Evolutionary conservation across 2,113 vertebrate species (phyloP), one percentile per base, ranked within the genome.

Genomic region (Gasterosteus aculeatus): DNA sequence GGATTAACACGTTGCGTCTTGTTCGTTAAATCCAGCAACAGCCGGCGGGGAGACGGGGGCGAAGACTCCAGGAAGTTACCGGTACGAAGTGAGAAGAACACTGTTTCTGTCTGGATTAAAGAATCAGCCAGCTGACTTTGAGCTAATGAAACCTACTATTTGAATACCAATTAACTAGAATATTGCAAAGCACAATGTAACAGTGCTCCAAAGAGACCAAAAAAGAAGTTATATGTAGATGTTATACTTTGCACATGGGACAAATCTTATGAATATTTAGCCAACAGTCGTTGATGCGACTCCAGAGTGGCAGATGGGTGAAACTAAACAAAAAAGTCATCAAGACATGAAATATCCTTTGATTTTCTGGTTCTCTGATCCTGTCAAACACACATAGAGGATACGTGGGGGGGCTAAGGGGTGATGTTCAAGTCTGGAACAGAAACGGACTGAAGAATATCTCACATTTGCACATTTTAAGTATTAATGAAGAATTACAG

Each of bases 351-450:
- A 61, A 71, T 65, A 56, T 59, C 31, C 31, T 66, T 77, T 54
- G 22, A 5, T 78, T 87, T 87, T 88, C 77, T 88, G 80, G 80
- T 82, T 90, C 82, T 79, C 82, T 82, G 38, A 76, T 26, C 49
- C 66, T 35, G 61, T 38, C 68, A 42, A 14, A 53, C 35, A 42
- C 29, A 35, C 56, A 73, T 59, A 41, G 68, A 60, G 59, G 49
- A 49, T 42, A 60, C 19, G 16, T 33, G 7, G 14, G 16, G 49
- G 35, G 35, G 35, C 22, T 26, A 26, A 26, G 35, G 35, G 35
- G 3, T 59, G 69, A 49, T 42, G 73, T 68, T 26, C 22, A 26
- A 26, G 33, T 35, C 33, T 35, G 33, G 3, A 5, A 35, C 33
- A 35, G 33, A 35, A 35, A 35, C 1, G 5, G 33, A 35, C 3